Base-by-base conservation (phyloP, 2,888 invertebrate species). In the Synanthedon andrenaeformis region DNA sequence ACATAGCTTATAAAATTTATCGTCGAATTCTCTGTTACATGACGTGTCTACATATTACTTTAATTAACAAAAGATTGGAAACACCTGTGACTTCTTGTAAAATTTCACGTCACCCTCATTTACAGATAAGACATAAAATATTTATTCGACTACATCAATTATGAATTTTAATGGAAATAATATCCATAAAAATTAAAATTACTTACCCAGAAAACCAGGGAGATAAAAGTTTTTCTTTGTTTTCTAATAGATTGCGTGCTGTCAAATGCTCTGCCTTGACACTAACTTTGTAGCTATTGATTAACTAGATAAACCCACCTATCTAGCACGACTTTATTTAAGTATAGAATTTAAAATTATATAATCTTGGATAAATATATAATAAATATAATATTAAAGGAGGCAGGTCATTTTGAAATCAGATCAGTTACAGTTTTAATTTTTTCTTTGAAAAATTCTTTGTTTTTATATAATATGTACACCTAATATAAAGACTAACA, bases 201-300 rank as follows among this genome's bases (percentile, higher is more conserved):
- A 3, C 8, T 35, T 35, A 35, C 35, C 35, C 10, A 35, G 35
- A 35, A 35, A 35, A 35, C 35, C 35, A 10, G 35, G 10, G 35
- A 35, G 35, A 35, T 28, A 42, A n/a, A 42, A 13, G 13, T 42
- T 45, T 42, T 45, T 45, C 45, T 45, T 45, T 45, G 45, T 45
- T 45, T 45, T 45, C 45, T 45, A 45, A 45, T 12, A 49, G 56
- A 67, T 70, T 64, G 72, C 71, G 70, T 72, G 70, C 56, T 59
- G 56, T 62, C 55, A 58, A 35, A 45, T 13, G 45, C 5, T 45
- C 45, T 45, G 13, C 73, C 74, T 73, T 72, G 73, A 64, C 72
- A 66, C 69, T 69, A 67, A 60, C 62, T 64, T 58, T 57, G 56
- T 51, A 53, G 48, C 53, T 41, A 17, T 28, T 52, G 42, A 55